Base-by-base conservation (phyloP, 2,797 vertebrate genomes). In the Capromys pilorides region DNA sequence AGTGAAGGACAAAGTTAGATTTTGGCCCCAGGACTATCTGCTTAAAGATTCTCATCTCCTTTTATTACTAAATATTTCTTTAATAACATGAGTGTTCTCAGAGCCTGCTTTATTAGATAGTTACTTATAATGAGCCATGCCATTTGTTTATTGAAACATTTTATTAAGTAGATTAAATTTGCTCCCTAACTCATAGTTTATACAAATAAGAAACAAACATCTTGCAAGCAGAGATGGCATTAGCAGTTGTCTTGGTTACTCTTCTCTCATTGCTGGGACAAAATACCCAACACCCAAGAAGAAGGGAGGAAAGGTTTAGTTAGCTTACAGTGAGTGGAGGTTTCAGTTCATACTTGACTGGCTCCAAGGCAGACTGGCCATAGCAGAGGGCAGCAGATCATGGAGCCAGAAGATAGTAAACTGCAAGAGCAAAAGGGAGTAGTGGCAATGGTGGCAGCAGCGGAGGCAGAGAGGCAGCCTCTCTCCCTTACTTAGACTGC, bases 141-240 rank as follows among this genome's bases (percentile, higher is more conserved):
- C 77, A 81, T 59, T 85, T 90, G 39, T 36, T 89, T 92, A 64
- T 49, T 92, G 91, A 92, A 84, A 95, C 2, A 86, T 96, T 95
- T 96, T 41, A 92, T 69, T 92, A 87, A 93, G 57, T 57, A 69
- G 57, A 81, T 93, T 49, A 45, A 66, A 21, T 83, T 88, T 94
- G 16, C 31, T 90, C 16, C 7, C 31, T 86, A 93, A 86, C 71
- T 89, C 77, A 84, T 84, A 88, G 92, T 86, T 91, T 78, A 54
- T 2, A 73, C 33, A 81, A 91, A 93, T 4, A 36, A 49, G 14
- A 3, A 94, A 66, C 18, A 77, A 93, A 57, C 6, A 75, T 10
- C 10, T 73, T 92, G 79, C 94, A 94, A 78, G 31, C 19, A 57
- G 36, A 21, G 64, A 67, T 18, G 4, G 2, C 67, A 49, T 45